A percentile compares a stretch with the other conserved stretches of the same genome.
Conservation (phyloP, 2,113 vertebrate genomes). For the Tichodroma muraria region DNA sequence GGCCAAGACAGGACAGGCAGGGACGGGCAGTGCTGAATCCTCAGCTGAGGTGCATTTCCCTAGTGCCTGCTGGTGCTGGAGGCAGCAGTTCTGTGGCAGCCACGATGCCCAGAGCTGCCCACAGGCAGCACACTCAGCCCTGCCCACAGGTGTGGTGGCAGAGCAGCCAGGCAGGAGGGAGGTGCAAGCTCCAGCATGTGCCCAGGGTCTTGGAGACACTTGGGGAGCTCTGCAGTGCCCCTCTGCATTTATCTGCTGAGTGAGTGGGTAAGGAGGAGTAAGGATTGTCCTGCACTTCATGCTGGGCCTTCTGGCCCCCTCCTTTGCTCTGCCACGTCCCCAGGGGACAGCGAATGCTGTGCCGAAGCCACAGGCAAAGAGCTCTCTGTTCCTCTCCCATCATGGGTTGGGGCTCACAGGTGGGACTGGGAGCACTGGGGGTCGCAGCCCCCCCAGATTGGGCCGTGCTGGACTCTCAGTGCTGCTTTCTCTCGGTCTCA, state of each 20-base stretch:
- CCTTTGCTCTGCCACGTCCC: fast-evolving
- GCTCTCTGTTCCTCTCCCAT: background rate
- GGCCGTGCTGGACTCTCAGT: fast-evolving
- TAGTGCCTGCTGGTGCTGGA: background rate
- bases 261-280: fast-evolving
- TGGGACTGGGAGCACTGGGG: background rate
- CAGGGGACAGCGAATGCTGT: background rate
- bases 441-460: background rate
- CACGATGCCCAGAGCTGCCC: background rate
- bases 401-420: fast-evolving
- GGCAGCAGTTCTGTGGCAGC: background rate
- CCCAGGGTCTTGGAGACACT: background rate
- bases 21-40: background rate
- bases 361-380: background rate
- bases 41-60: background rate
- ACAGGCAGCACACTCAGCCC: fast-evolving
- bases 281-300: background rate
- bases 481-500: background rate
- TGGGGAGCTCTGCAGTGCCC: background rate
- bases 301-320: background rate
- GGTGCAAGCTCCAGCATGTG: background rate
- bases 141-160: background rate
- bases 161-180: background rate
- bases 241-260: background rate
- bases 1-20: background rate